A percentile compares a stretch with the other conserved stretches of the same genome.
These are phyloP conservation scores for Pachydiplax longipennis DNA, from an alignment of 2,888 invertebrate genomes.

Conservation along the genomic window DNA sequence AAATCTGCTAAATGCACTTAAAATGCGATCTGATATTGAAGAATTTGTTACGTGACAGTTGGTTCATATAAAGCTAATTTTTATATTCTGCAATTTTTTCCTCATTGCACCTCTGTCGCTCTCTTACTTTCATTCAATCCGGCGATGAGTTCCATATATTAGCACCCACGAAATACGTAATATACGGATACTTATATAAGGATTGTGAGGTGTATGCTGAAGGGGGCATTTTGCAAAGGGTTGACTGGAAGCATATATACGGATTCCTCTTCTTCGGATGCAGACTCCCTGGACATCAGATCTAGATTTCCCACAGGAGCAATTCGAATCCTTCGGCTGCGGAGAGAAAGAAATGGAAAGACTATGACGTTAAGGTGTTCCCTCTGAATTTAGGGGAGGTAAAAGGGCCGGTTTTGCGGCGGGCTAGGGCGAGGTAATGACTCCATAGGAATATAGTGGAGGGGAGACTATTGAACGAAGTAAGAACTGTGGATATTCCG, in stretches of 20 bases:
- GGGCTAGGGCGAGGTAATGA: neutral
- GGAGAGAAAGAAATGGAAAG: neutral
- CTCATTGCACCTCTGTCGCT: no score
- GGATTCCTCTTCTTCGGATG: neutral
- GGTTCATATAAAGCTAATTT: no score
- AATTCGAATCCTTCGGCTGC: slow-evolving; percentile 12
- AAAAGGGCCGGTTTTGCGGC: neutral
- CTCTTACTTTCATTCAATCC: no score
- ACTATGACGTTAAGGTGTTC: neutral
- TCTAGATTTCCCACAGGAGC: slow-evolving; percentile 29
- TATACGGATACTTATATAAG: no score
- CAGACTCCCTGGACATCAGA: slow-evolving; percentile 37
- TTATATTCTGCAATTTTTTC: no score
- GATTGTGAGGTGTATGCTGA: neutral
- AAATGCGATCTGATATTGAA: no score
- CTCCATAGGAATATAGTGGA: neutral
- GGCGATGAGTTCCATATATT: no score
- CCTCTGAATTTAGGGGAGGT: neutral
- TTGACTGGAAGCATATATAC: neutral
- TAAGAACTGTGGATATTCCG: neutral
- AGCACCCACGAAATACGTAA: no score
- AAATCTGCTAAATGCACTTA: no score
- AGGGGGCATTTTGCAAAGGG: neutral
- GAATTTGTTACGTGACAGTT: no score
- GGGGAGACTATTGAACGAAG: neutral